Conservation (phyloP, 2,888 invertebrate species). For the Drosophila neonasuta region DNA sequence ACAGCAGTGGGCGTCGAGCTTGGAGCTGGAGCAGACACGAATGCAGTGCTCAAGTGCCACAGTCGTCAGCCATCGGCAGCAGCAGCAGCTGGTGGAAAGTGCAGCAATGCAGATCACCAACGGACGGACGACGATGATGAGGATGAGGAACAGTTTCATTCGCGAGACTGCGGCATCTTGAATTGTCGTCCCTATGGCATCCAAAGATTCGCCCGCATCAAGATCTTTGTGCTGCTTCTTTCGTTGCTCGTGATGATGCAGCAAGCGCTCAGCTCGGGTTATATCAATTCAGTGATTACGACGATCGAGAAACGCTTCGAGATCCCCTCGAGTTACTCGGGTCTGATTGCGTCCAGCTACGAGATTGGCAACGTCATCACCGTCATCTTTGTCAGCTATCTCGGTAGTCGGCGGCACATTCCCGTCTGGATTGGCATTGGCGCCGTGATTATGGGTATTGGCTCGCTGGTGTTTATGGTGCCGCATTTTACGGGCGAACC, state of each 20-base stretch:
- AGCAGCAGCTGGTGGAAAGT: slow-evolving; percentile 14
- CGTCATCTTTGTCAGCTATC: slow-evolving; percentile 97
- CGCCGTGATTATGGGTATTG: slow-evolving; percentile 95
- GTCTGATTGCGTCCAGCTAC: slow-evolving; percentile 96
- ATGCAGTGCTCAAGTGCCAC: slow-evolving; percentile 86
- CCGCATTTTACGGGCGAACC: slow-evolving; percentile 95
- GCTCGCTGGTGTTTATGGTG: slow-evolving; percentile 95
- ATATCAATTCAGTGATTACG: slow-evolving; percentile 97
- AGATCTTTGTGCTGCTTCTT: slow-evolving; percentile 94
- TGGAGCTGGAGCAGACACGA: slow-evolving; percentile 27
- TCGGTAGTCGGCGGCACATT: slow-evolving; percentile 95
- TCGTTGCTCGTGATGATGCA: slow-evolving; percentile 95
- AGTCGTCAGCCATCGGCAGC: slow-evolving; percentile 88
- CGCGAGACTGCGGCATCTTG: slow-evolving; percentile 93
- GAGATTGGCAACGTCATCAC: slow-evolving; percentile 98
- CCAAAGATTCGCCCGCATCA: slow-evolving; percentile 94
- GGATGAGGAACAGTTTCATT: slow-evolving; percentile 86
- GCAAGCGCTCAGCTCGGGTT: slow-evolving; percentile 94
- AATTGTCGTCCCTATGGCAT: slow-evolving; percentile 92
- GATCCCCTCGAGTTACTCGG: slow-evolving; percentile 95
- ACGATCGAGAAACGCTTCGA: slow-evolving; percentile 98
- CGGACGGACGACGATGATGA: slow-evolving; percentile 82
- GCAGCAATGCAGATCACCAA: slow-evolving; percentile 80
- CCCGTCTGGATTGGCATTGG: slow-evolving; percentile 97
- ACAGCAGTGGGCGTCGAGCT: neutral